Base-by-base conservation (phyloP, 2,113 vertebrate genomes). In the Theristicus caerulescens region DNA sequence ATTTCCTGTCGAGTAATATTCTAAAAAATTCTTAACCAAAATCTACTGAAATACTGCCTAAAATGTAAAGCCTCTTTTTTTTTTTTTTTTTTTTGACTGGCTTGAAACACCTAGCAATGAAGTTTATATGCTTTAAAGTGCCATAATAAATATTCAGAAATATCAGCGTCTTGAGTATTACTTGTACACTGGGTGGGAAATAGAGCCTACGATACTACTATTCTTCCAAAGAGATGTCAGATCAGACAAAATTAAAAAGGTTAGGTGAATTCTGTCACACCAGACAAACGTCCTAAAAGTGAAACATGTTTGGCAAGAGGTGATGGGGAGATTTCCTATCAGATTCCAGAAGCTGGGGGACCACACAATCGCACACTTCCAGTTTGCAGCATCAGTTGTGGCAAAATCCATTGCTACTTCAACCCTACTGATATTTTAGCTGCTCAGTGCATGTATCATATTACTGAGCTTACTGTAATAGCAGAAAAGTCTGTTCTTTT, bases 111-210 rank as follows among this genome's bases (percentile, higher is more conserved):
- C 31, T 77, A 82, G n/a, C 38, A 77, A 64, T 95, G 70, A 66
- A 89, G 83, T 87, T 95, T 85, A 82, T 94, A 62, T 76, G 91
- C 78, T 97, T 95, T 95, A 25, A 89, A 87, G 94, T 94, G 81
- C 91, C 81, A 87, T 76, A 97, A 97, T 97, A 97, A 97, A 96
- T 62, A 54, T 85, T 82, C 16, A 40, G 66, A 97, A 94, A 79
- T 66, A 58, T 70, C 29, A 20, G 5, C 85, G 93, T 96, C 73
- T 85, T 42, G 93, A 66, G 38, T 91, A 51, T 94, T 96, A 38
- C 40, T 93, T 92, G 80, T 85, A 59, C 13, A 31, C 4, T 42
- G 40, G 7, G 54, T 80, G 84, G 70, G 78, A 91, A 87, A 58
- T 9, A 32, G 47, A 88, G 25, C 27, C 52, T 61, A 2, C 1